Evolutionary conservation across 2,113 vertebrate species (phyloP), one percentile per base, ranked within the genome.

Genomic region (Mesoclemmys tuberculata): DNA sequence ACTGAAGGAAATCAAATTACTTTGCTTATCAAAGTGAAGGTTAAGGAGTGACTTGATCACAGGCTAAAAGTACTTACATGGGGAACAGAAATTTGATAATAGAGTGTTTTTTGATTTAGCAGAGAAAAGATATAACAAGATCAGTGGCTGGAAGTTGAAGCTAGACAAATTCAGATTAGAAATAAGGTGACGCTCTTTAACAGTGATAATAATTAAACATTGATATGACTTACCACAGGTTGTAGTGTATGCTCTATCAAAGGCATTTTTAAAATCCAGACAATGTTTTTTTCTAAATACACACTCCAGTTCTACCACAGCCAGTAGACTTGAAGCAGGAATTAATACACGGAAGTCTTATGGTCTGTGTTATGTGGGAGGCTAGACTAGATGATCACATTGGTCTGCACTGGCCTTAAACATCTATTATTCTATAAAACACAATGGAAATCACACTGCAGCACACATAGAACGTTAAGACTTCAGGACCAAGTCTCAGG

Each of bases 281-380:
- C 51, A 18, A 6, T 27, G 3, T 3, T 49, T 91, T 46, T 5
- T 83, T 85, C 38, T 10, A 46, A 27, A 80, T 31, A 2, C 10
- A 26, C 9, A 10, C 38, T 24, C 35, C 88, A 61, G 26, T 38
- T 64, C 88, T 82, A 49, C 18, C 44, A 9, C 52, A 68, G 68
- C 31, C 24, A 55, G 68, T 12, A 48, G 35, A 49, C 46, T 68
- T 68, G 61, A 35, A 35, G 35, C 61, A 68, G 68, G n/a, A 74
- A 49, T 18, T 5, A 12, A 3, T 0, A 21, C 0, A 31, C 35
- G 24, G 21, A 55, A 21, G 26, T 46, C 75, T 58, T 51, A 4
- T 21, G 38, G 92, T 74, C 55, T 52, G 0, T 0, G 2, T 24
- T 14, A 27, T 29, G 61, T 0, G 5, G 49, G 29, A 48, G 38